Base-by-base conservation (phyloP, 37 sponge, comb jelly and placozoan genomes). In the Spongilla lacustris region DNA sequence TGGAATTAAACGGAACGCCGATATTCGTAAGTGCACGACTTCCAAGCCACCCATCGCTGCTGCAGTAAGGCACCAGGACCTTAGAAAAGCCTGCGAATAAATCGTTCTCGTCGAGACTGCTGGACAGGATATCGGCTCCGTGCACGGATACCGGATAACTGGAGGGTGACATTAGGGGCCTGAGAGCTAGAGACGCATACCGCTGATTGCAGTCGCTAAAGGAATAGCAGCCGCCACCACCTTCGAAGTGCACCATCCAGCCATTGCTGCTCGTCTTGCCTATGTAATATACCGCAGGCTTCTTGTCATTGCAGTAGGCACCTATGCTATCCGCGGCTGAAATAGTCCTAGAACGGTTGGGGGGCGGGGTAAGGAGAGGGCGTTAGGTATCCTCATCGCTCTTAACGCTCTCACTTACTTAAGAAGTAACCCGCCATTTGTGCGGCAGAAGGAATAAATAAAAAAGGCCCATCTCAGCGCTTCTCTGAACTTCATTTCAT, bases 171-270 rank as follows among this genome's bases (percentile, higher is more conserved):
- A 85, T 89, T 25, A 93, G 83, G 30, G 50, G 25, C 9, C 34
- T 74, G 13, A 46, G 48, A 34, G 25, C 84, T 24, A 0, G 34
- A 69, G 76, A 2, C 13, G 68, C 31, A 27, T 26, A 25, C 41
- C 93, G 88, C 67, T 84, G 30, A 38, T 79, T 90, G 88, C 96
- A 96, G 17, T 90, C 91, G 17, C 71, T 50, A 11, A 68, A 50
- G 58, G 76, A 80, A 12, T 81, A 86, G 75, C 96, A 96, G 24
- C 93, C 93, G 19, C 93, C 92, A 28, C 96, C 96, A 27, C 96
- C 87, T 70, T 93, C 96, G 32, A 96, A 85, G 71, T 79, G 85
- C 4, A 93, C 83, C 27, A 93, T 73, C 93, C 93, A 96, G n/a
- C 71, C 36, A 27, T 34, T 29, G 12, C 41, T 27, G 23, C 29